Conservation (phyloP, 2,888 invertebrate genomes). For the Pteria penguin region DNA sequence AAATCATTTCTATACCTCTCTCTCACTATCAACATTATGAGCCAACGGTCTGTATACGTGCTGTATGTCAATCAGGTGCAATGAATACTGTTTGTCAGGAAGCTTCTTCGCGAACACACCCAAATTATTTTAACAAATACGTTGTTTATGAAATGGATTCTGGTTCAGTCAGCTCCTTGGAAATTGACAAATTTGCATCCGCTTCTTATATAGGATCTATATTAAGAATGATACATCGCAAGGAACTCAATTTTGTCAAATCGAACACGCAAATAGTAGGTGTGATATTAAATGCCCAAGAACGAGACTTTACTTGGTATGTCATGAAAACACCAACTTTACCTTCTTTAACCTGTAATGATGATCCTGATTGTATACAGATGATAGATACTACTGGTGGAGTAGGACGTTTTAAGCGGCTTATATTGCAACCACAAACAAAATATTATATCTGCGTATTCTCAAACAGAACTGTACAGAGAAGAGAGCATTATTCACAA, state of each 20-base stretch:
- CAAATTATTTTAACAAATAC: conserved; percentile 2
- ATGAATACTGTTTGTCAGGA: not conserved
- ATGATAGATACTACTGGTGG: not conserved
- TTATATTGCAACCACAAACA: not conserved
- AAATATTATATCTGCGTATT: conserved; percentile 30
- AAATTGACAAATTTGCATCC: too few relatives aligned
- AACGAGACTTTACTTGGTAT: conserved; percentile 43
- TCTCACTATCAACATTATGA: not conserved
- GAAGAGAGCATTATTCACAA: not conserved
- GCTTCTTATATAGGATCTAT: conserved; percentile 36
- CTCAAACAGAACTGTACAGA: not conserved
- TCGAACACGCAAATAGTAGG: conserved; percentile 27
- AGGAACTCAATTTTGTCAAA: conserved; percentile 40
- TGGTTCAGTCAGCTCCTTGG: not conserved
- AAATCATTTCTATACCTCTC: too few relatives aligned
- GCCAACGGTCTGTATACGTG: conserved; percentile 11
- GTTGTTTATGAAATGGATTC: conserved; percentile 34
- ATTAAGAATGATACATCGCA: conserved; percentile 26
- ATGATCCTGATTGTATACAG: conserved; percentile 14
- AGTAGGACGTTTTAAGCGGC: conserved; percentile 14
- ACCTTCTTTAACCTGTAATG: not conserved
- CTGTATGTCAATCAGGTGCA: conserved; percentile 1
- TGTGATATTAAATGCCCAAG: conserved; percentile 24
- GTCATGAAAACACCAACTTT: conserved; percentile 29
- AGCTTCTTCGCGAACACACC: not conserved